Conservation (phyloP, 1,140 invertebrate species). For the Bombus picipes region DNA sequence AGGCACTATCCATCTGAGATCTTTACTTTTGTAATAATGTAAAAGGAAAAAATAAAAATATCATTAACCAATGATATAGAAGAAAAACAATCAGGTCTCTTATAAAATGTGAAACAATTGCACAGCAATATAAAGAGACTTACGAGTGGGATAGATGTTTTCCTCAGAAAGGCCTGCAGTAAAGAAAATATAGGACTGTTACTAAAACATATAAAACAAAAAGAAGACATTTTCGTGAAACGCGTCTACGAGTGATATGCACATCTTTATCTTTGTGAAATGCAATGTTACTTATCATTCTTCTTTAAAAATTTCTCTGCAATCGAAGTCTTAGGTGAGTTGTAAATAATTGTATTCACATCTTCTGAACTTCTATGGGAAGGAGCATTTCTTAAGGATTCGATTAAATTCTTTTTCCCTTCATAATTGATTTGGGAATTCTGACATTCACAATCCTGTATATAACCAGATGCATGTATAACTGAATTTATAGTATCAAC, state of each 20-base stretch:
- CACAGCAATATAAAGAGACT: constrained; percentile 71
- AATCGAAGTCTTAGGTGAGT: constrained; percentile 24
- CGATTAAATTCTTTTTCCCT: constrained; percentile 58
- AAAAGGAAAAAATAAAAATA: constrained; percentile 16
- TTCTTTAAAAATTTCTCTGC: constrained; percentile 70
- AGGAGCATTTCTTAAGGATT: constrained; percentile 49
- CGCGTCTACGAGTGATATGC: constrained; percentile 52
- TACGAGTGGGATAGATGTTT: constrained; percentile 81
- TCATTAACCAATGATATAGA: neutral
- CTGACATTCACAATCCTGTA: constrained; percentile 51
- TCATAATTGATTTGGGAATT: constrained; percentile 57
- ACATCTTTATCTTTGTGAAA: constrained; percentile 50
- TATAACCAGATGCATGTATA: constrained; percentile 32
- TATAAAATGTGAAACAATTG: constrained; percentile 52
- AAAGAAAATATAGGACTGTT: constrained; percentile 75
- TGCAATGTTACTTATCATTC: constrained; percentile 52
- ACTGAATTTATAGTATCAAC: constrained; percentile 23
- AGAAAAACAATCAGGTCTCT: constrained; percentile 39
- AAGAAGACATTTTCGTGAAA: constrained; percentile 52
- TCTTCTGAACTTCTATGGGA: constrained; percentile 49
- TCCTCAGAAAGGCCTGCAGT: constrained; percentile 82
- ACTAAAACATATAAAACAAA: constrained; percentile 60
- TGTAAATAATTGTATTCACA: constrained; percentile 19
- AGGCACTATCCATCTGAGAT: constrained; percentile 65
- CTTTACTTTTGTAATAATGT: constrained; percentile 33